Evolutionary conservation across 2,113 vertebrate species (phyloP).

Genomic region (Mirza zaza): DNA sequence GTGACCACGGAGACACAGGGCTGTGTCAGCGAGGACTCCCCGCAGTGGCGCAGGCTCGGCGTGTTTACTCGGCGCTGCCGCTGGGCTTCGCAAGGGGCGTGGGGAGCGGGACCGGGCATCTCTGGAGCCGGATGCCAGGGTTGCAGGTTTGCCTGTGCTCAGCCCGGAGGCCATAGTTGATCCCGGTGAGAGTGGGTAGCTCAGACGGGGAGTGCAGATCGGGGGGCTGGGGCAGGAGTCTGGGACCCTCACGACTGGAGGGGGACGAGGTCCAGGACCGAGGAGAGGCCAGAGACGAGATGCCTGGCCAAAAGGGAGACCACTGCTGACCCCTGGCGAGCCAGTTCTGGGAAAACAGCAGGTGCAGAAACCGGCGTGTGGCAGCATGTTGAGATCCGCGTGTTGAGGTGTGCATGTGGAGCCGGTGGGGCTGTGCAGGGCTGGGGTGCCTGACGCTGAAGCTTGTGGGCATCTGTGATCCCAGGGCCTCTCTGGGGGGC

Average conservation of each 20-base stretch:
- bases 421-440: too few species aligned
- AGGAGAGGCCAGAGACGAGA: too few species aligned
- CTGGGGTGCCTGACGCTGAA: neutral
- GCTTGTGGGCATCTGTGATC: accelerated
- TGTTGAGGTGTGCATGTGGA: too few species aligned
- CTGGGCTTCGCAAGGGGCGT: accelerated
- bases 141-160: neutral
- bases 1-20: too few species aligned
- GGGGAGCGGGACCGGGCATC: accelerated
- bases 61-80: neutral
- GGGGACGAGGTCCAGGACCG: too few species aligned
- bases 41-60: too few species aligned
- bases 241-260: too few species aligned
- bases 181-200: too few species aligned
- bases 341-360: neutral
- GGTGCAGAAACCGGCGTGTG: neutral
- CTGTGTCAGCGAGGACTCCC: neutral
- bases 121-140: neutral
- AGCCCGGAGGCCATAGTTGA: neutral
- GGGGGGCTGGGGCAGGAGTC: too few species aligned
- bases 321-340: neutral
- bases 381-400: too few species aligned
- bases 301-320: neutral
- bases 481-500: too few species aligned
- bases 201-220: neutral